These are phyloP conservation scores for Gastrophryne carolinensis DNA, from an alignment of 2,797 vertebrate genomes.

Conservation along the genomic window DNA sequence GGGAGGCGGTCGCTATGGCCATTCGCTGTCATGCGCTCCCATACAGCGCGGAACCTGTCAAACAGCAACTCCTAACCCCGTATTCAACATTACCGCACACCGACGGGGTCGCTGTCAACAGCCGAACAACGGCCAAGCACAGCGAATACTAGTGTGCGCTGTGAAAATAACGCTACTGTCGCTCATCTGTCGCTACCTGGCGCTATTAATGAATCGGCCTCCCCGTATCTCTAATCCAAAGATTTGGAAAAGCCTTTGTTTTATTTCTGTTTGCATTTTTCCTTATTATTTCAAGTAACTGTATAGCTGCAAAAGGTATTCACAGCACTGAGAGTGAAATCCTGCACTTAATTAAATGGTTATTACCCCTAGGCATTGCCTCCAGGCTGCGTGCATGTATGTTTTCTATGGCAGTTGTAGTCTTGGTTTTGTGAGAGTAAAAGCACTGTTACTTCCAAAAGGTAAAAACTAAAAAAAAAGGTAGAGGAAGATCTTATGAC, in stretches of 20 bases:
- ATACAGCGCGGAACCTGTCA: no score
- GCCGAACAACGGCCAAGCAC: no score
- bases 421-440: constrained; percentile 37
- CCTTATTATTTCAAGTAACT: constrained; percentile 53
- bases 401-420: constrained; percentile 57
- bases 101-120: no score
- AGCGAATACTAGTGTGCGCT: no score
- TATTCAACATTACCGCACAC: no score
- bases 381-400: constrained; percentile 48
- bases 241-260: no score
- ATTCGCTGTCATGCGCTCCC: no score
- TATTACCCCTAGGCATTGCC: constrained; percentile 58
- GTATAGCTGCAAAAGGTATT: constrained; percentile 44
- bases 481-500: not conserved
- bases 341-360: constrained; percentile 56
- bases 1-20: no score
- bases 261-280: constrained; percentile 50
- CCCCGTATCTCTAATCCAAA: constrained; percentile 55
- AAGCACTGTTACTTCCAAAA: constrained; percentile 12
- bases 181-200: no score
- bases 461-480: not conserved
- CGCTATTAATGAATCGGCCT: no score
- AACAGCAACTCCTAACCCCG: no score
- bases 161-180: no score
- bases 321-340: constrained; percentile 20